Evolutionary conservation across 2,113 vertebrate species (phyloP).

Genomic region (Cygnus buccinator): DNA sequence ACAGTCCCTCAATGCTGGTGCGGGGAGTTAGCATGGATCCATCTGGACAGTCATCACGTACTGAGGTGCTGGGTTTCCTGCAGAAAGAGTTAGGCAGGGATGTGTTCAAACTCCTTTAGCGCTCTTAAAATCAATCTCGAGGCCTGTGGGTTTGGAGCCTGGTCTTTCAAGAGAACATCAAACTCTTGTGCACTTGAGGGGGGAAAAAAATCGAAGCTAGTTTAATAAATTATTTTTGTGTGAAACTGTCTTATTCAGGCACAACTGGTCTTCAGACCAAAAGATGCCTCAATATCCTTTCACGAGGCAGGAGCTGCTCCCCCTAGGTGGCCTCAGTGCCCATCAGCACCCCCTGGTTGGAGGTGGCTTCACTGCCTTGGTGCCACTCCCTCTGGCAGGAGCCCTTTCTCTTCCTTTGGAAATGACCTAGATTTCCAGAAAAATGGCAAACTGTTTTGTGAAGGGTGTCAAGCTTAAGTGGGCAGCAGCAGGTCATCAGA

Average conservation of each 20-base stretch:
- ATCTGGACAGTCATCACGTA: neutral
- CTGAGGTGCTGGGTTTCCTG: neutral
- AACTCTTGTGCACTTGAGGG: neutral
- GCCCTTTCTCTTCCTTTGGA: neutral
- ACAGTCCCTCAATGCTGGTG: neutral
- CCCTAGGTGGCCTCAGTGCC: neutral
- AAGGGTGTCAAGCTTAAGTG: neutral
- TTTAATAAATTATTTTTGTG: neutral
- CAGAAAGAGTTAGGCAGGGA: neutral
- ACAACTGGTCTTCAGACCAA: neutral
- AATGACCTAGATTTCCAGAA: slow-evolving; percentile 6
- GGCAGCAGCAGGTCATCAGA: slow-evolving; percentile 19
- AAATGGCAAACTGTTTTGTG: neutral
- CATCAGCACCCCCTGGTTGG: neutral
- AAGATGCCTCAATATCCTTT: neutral
- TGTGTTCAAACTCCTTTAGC: neutral
- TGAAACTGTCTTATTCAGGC: neutral
- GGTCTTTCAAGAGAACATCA: neutral
- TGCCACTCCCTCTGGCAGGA: neutral
- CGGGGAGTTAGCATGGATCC: neutral
- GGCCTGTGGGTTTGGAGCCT: neutral
- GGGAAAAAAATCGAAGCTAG: neutral
- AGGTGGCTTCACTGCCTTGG: neutral
- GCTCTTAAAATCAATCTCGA: neutral
- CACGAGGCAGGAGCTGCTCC: neutral